Evolutionary conservation across 2,113 vertebrate species (phyloP).

Genomic region (Delphinus delphis): DNA sequence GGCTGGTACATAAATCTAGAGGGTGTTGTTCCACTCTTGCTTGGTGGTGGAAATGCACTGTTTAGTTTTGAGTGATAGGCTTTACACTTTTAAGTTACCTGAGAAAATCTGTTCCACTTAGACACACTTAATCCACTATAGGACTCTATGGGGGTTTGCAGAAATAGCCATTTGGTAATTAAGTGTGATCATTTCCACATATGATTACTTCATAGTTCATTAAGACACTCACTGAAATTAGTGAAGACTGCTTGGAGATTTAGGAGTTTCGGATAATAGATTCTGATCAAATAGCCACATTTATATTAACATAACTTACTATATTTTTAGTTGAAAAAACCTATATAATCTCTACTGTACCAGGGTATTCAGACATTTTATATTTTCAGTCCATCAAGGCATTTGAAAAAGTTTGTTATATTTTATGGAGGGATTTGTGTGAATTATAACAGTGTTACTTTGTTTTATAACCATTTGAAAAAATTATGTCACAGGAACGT

Average conservation of each 20-base stretch:
- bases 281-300: background rate
- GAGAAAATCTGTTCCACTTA: background rate
- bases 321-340: background rate
- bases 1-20: background rate
- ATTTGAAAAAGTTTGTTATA: background rate
- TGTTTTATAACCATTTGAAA: background rate
- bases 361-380: background rate
- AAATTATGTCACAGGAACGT: background rate
- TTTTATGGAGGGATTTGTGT: background rate
- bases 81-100: background rate
- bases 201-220: background rate
- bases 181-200: background rate
- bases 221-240: background rate
- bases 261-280: background rate
- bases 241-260: background rate
- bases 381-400: background rate
- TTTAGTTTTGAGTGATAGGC: background rate
- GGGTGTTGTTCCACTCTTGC: background rate
- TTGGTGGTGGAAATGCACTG: background rate
- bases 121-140: background rate
- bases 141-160: background rate
- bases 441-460: background rate
- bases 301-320: background rate
- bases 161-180: slow-evolving; percentile 19
- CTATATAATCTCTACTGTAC: background rate